Evolutionary conservation across 2,888 invertebrate species (phyloP), one percentile per base, ranked within the genome.

Genomic region (Pseudococcus longispinus): DNA sequence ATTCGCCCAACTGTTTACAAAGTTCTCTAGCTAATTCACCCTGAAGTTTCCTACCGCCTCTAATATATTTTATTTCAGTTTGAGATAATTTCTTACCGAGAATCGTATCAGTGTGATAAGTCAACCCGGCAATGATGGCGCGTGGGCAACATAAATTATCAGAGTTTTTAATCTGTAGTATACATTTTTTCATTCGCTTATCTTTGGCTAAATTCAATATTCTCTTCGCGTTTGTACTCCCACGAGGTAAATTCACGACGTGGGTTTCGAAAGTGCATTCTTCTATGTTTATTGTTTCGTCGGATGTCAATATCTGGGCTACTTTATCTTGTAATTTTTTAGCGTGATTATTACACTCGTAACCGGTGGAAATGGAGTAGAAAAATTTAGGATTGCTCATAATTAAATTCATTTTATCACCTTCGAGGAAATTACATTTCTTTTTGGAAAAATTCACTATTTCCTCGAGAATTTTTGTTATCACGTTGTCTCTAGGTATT

Each of bases 161-260:
- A 11, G 29, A 85, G 42, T 85, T 87, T 87, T 77, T 87, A 2
- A 80, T 80, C 32, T 70, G 6, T 2, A 44, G 37, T 18, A 87
- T 84, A 83, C 83, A 84, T 18, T 26, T 26, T 60, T 87, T 87
- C n/a, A 84, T 77, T 80, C 51, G 65, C 20, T n/a, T 55, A 85
- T 84, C 87, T 20, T 85, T n/a, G 13, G 55, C 32, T 32, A 87
- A 60, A 37, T 87, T 85, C 9, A 87, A 11, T 26, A 84, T 84
- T 9, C 37, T 4, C 83, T 84, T 74, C 3, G 37, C 6, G 18
- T 15, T 9, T 65, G n/a, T 42, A 23, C 77, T 29, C 4, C 84
- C 46, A 1, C 44, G 74, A 20, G 70, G 70, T 29, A 70, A 29
- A 70, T 70, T 70, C 9, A 70, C 70, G 5, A n/a, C n/a, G 3